Evolutionary conservation across 2,888 invertebrate species (phyloP).

Genomic region (Tetropium fuscum): DNA sequence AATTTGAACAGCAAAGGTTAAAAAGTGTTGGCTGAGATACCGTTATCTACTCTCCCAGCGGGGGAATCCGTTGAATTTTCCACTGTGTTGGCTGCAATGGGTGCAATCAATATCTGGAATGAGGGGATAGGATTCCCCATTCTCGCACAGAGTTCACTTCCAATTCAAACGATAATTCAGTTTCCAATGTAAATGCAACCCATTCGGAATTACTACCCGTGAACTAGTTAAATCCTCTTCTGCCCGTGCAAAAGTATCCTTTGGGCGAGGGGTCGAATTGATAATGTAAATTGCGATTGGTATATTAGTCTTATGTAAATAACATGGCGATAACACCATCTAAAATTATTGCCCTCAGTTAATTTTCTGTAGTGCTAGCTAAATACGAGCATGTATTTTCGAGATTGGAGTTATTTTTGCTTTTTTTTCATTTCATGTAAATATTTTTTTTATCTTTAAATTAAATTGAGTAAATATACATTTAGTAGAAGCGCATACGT

Average conservation of each 20-base stretch:
- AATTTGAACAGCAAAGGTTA: conserved; percentile 41
- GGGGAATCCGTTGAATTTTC: conserved; percentile 50
- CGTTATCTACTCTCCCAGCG: conserved; percentile 47
- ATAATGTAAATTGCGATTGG: no score
- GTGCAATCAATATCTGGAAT: conserved; percentile 34
- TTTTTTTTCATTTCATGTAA: no score
- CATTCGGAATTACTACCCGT: conserved; percentile 23
- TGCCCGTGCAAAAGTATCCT: background rate
- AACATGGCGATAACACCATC: no score
- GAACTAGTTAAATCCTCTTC: conserved; percentile 6
- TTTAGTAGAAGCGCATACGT: no score
- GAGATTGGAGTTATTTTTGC: no score
- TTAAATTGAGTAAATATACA: no score
- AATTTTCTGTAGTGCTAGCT: no score
- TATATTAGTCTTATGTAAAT: no score
- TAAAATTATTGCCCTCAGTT: no score
- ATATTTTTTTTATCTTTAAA: no score
- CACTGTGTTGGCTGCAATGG: conserved; percentile 50
- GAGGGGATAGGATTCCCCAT: conserved; percentile 16
- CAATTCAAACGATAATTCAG: conserved; percentile 27
- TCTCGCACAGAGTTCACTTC: conserved; percentile 21
- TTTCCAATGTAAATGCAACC: conserved; percentile 27
- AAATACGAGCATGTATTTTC: no score
- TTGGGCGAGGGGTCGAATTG: no score
- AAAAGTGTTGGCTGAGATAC: conserved; percentile 43